Evolutionary conservation across 2,888 invertebrate genomes (phyloP).

Genomic region (Melanostoma mellinum): DNA sequence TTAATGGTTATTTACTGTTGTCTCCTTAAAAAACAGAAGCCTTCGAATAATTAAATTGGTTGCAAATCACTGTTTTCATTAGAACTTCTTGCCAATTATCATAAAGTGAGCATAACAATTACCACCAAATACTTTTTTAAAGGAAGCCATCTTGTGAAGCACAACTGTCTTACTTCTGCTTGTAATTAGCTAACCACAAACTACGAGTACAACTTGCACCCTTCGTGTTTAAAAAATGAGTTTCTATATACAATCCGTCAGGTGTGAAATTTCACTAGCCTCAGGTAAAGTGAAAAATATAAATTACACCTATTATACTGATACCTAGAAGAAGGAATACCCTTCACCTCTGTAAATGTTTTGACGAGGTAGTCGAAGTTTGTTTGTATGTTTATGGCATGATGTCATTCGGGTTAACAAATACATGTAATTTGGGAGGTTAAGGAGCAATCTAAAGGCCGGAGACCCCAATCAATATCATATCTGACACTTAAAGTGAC

Average conservation of each 20-base stretch:
- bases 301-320: conserved; percentile 69
- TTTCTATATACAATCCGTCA: conserved; percentile 35
- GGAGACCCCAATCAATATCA: conserved; percentile 58
- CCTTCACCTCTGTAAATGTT: conserved; percentile 43
- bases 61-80: no score
- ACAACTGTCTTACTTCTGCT: no score
- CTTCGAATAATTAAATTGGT: no score
- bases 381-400: conserved; percentile 30
- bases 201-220: no score
- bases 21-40: no score
- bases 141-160: no score
- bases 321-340: conserved; percentile 34
- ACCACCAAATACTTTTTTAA: no score
- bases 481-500: conserved; percentile 63
- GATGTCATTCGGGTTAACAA: conserved; percentile 52
- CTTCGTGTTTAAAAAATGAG: background rate
- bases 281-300: conserved; percentile 16
- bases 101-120: no score
- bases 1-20: no score
- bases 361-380: conserved; percentile 59
- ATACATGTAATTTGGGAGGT: conserved; percentile 61
- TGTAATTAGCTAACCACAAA: no score
- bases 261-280: conserved; percentile 65
- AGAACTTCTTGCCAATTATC: no score
- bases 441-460: conserved; percentile 47